Evolutionary conservation across 53 echinoderm and acorn worm species (phyloP), one percentile per base, ranked within the genome.

Genomic region (Luidia sarsii): DNA sequence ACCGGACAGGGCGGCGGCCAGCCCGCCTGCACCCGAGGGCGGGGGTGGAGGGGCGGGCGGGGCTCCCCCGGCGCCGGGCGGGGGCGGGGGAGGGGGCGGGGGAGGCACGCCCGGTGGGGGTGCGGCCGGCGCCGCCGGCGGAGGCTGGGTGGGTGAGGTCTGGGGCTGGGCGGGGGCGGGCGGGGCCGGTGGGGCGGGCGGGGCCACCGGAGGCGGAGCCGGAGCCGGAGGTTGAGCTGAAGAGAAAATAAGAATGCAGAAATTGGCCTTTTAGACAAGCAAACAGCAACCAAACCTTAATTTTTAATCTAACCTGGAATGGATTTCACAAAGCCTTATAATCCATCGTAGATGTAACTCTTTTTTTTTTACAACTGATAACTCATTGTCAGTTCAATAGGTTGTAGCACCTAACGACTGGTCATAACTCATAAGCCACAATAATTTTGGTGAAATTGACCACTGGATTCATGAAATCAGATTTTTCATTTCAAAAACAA

Each of bases 11-110:
- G 87, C 87, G 34, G 84, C 88, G 37, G 92, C 92, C 31, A 95
- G 80, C n/a, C 87, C 87, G 5, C 84, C 79, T 32, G 70, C 86
- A 54, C 61, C 83, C 34, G 57, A 56, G 8, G 51, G 65, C 35
- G 77, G 53, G 15, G 85, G 66, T 30, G 73, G 62, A 13, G 84
- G 70, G 25, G 72, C 48, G 16, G 74, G 74, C 2, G 83, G 54
- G 15, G 66, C 53, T 7, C 82, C 87, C 18, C 84, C 84, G n/a
- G 43, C 77, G 16, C 71, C 71, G 2, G 82, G 71, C 16, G 77
- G 61, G 33, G 88, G 65, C 69, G 91, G 91, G 52, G 91, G 91
- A 15, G 91, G 94, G 18, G 90, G 91, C 43, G 94, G 94, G 18
- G 89, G 86, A 19, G 92, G 95, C 53, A 81, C 86, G 25, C 88